Percentiles rank a stretch among this genome's conserved stretches.
phyloP scores from a whole-genome alignment of 2,113 vertebrate genomes.

The Nannobrachium achirus region DNA sequence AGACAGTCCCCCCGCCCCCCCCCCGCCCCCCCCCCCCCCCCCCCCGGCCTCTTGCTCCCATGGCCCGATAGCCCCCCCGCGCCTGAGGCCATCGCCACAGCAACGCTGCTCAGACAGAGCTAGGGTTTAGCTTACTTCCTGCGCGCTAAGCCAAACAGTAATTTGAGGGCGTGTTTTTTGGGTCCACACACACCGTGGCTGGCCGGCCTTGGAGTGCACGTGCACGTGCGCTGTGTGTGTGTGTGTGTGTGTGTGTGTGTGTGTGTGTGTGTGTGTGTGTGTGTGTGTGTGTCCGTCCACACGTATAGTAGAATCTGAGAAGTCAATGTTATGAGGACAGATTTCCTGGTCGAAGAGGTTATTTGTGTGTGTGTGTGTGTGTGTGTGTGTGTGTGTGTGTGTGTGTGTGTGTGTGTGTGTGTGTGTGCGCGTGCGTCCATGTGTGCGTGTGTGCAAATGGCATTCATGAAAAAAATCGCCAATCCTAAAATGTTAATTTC shows the following conservation, averaged over 20 bases:
- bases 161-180: conserved; percentile 68
- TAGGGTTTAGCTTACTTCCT: conserved; percentile 63
- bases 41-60: conserved; percentile 32
- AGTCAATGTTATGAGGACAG: too few relatives aligned
- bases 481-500: too few relatives aligned
- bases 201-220: conserved; percentile 35
- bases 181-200: conserved; percentile 6
- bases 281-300: not conserved
- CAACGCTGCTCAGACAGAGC: conserved; percentile 43
- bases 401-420: too few relatives aligned
- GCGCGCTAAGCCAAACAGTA: conserved; percentile 55
- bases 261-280: conserved; percentile 18
- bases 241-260: conserved; percentile 33
- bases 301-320: too few relatives aligned
- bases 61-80: not conserved
- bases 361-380: too few relatives aligned
- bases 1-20: conserved; percentile 46
- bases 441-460: too few relatives aligned
- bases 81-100: conserved; percentile 1
- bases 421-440: too few relatives aligned
- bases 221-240: not conserved
- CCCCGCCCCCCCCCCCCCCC: conserved; percentile 63
- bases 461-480: too few relatives aligned
- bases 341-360: too few relatives aligned
- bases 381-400: too few relatives aligned